Evolutionary conservation across 1,140 invertebrate species (phyloP), one percentile per base, ranked within the genome.

Genomic region (Whitmania pigra): DNA sequence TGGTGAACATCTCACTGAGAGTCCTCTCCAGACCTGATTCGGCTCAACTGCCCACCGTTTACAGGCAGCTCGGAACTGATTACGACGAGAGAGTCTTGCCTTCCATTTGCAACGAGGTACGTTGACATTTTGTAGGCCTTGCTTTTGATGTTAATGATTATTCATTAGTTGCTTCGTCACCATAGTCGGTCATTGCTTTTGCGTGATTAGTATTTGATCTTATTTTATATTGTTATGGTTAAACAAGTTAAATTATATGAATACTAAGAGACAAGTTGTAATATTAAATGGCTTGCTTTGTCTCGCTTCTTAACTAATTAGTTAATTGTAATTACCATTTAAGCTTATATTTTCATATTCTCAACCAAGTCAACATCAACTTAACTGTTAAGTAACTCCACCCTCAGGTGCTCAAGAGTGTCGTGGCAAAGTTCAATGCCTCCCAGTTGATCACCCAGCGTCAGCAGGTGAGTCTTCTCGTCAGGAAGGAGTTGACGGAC

Each of bases 381-480:
- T 0, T 49, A n/a, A n/a, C n/a, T n/a, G n/a, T n/a, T n/a, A n/a
- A n/a, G n/a, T n/a, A 49, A 49, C 43, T 11, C 43, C 9, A 49
- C 9, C 43, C 43, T 2, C 69, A 86, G 85, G 85, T 87, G 55
- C 84, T 99, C 20, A 99, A 99, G 83, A 94, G 93, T 73, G 96
- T 99, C 31, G 96, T 99, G 25, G 97, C 97, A 6, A 99, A 99
- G 83, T 99, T 99, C 80, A 99, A 99, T 86, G 97, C 97, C 13
- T 97, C 94, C 0, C 97, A 99, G 81, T 83, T 99, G 29, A 99
- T 99, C 74, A 99, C 97, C 67, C 94, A 97, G 82, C 88, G 97
- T 83, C 93, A 96, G 78, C 93, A 97, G 85, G 71, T 72, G 73
- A 81, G 94, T 4, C 84, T 95, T 76, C 84, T 99, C 76, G 93